phyloP scores from a whole-genome alignment of 2,797 vertebrate species.

The Florisuga fusca region DNA sequence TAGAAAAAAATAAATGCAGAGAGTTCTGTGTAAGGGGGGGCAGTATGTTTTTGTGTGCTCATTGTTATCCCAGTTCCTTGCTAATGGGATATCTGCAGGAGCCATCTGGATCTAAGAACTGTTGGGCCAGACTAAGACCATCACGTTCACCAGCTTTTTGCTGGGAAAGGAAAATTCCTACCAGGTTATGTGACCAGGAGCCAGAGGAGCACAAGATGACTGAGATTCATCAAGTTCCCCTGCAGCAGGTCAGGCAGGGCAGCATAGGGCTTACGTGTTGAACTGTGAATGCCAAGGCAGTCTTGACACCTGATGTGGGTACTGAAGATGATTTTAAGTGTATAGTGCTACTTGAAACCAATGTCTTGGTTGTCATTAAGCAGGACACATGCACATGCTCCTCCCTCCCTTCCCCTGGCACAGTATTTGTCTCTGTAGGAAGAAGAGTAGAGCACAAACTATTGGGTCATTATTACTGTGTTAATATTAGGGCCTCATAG shows the following conservation, averaged over 20 bases:
- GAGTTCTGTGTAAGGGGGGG: not conserved
- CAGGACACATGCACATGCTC: not conserved
- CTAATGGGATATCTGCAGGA: not conserved
- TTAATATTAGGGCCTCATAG: not conserved
- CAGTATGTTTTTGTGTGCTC: not conserved
- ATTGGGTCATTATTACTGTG: not conserved
- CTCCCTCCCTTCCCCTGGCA: too few species aligned
- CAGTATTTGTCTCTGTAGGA: not conserved
- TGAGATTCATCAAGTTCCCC: not conserved
- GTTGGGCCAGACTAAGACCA: not conserved
- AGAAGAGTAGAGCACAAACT: not conserved
- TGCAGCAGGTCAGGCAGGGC: not conserved
- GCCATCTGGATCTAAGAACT: not conserved
- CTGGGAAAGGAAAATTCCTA: not conserved
- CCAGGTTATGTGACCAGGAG: not conserved
- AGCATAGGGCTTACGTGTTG: not conserved
- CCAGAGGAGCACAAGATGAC: not conserved
- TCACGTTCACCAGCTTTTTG: accelerated
- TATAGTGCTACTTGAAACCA: not conserved
- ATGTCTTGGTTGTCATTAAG: not conserved
- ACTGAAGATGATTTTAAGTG: not conserved
- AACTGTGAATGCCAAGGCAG: not conserved
- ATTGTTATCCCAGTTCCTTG: not conserved
- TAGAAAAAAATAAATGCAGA: not conserved
- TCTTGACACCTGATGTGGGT: not conserved